These are phyloP conservation scores for Leucopternis melanops DNA, from an alignment of 2,113 vertebrate species.

Conservation along the genomic window DNA sequence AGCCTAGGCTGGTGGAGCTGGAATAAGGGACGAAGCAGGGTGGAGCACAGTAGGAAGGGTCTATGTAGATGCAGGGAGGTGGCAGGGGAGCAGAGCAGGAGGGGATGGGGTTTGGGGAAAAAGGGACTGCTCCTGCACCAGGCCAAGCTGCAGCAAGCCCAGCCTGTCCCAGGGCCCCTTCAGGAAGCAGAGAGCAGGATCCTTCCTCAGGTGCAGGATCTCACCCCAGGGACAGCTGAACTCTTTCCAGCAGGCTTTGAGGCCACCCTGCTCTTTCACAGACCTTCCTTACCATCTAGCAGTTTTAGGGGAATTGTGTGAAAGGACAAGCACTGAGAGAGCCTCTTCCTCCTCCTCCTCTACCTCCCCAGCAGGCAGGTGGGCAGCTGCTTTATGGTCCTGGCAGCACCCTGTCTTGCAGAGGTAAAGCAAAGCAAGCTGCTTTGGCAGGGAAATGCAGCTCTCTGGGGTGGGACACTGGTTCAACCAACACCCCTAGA, in stretches of 20 bases:
- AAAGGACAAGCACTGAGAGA: background rate
- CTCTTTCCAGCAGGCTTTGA: no score
- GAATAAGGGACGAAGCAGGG: background rate
- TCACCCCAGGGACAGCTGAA: no score
- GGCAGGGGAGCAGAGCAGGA: background rate
- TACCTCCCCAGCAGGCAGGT: background rate
- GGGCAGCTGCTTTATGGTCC: background rate
- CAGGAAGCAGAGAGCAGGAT: background rate
- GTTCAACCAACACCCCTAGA: background rate
- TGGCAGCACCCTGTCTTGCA: background rate
- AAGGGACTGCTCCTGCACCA: background rate
- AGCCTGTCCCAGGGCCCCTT: background rate
- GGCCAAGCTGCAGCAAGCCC: background rate
- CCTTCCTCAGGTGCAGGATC: background rate
- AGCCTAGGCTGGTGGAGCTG: background rate
- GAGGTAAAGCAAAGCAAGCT: background rate
- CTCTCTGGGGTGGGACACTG: background rate
- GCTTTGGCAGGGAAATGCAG: background rate
- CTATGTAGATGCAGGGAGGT: rapidly evolving
- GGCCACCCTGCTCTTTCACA: background rate
- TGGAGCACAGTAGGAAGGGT: background rate
- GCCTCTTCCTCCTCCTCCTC: background rate
- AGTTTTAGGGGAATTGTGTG: rapidly evolving
- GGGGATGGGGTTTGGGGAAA: background rate
- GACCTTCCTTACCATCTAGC: background rate